Evolutionary conservation across 2,113 vertebrate species (phyloP), one percentile per base, ranked within the genome.

Genomic region (Ranitomeya variabilis): DNA sequence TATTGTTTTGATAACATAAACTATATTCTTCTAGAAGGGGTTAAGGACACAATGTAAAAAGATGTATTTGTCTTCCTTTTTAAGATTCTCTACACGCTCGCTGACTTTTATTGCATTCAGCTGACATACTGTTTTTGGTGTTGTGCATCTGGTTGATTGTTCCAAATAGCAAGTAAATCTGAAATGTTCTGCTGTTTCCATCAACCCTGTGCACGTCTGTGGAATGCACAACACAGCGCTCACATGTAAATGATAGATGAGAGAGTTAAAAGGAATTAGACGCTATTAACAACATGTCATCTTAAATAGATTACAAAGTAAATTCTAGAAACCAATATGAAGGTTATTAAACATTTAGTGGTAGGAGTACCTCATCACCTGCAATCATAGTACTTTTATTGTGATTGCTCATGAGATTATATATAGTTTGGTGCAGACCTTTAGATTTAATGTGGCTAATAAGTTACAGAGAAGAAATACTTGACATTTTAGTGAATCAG

Each of bases 111-210:
- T 84, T 26, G 82, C 14, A 84, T 84, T 84, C 82, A 71, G 64
- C 82, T 84, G 82, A 71, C 82, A 84, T 84, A 84, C 82, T 84
- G 64, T 84, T 84, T 84, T 84, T 84, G 82, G 64, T 84, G 19
- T 84, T 55, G 82, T 84, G 82, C 82, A 84, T 84, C 82, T 84
- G 82, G 62, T 71, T 84, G 82, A 84, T 84, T 84, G 64, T 84
- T 71, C 45, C 82, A 69, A 84, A 84, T 55, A 84, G 51, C 64
- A 84, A 71, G 71, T 84, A 84, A 84, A 84, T 84, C 82, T 84
- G 64, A 71, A 84, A 84, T 69, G 82, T 84, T 69, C 66, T 84
- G 45, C 82, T 71, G 51, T 15, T 84, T 26, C 7, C 64, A 71
- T 84, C 82, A 84, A n/a, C 64, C 82, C 45, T 54, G 51, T 55